Evolutionary conservation across 2,797 vertebrate genomes (phyloP).

Genomic region (Pagetopsis macropterus): DNA sequence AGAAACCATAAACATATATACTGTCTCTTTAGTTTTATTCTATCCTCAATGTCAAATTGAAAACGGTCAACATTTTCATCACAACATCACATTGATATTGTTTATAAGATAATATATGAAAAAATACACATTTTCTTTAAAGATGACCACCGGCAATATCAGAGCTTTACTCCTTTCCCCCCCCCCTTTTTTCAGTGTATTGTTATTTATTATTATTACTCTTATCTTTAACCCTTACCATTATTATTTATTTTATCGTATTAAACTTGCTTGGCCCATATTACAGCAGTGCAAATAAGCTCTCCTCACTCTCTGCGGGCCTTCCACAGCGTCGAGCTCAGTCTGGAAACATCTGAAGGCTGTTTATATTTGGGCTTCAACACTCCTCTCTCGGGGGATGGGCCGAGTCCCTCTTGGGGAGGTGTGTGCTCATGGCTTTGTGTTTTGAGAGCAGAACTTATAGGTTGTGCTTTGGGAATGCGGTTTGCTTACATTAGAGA

Average conservation of each 20-base stretch:
- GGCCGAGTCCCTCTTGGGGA: slow-evolving; percentile 52
- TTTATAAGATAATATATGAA: too few relatives aligned
- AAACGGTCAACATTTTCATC: background rate
- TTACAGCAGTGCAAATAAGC: slow-evolving; percentile 58
- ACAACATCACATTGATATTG: too few relatives aligned
- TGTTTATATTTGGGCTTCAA: slow-evolving; percentile 73
- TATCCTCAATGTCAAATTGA: background rate
- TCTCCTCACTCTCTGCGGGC: slow-evolving; percentile 51
- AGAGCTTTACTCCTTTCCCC: too few relatives aligned
- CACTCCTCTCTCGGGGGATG: slow-evolving; percentile 56
- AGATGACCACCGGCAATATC: too few relatives aligned
- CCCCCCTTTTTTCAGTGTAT: too few relatives aligned
- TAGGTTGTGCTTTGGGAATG: slow-evolving; percentile 42
- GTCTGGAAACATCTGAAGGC: slow-evolving; percentile 76
- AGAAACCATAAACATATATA: background rate
- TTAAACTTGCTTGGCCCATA: background rate
- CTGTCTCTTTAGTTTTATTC: background rate
- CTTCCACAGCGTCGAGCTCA: slow-evolving; percentile 35
- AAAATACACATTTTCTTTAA: too few relatives aligned
- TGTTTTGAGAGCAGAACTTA: slow-evolving; percentile 42
- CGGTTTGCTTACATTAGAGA: slow-evolving; percentile 64
- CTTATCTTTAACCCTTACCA: too few relatives aligned
- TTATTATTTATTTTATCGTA: too few relatives aligned
- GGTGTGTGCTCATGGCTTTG: slow-evolving; percentile 33
- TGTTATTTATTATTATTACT: too few relatives aligned